Evolutionary conservation across 2,888 invertebrate genomes (phyloP).

Genomic region (Dryobotodes eremita): DNA sequence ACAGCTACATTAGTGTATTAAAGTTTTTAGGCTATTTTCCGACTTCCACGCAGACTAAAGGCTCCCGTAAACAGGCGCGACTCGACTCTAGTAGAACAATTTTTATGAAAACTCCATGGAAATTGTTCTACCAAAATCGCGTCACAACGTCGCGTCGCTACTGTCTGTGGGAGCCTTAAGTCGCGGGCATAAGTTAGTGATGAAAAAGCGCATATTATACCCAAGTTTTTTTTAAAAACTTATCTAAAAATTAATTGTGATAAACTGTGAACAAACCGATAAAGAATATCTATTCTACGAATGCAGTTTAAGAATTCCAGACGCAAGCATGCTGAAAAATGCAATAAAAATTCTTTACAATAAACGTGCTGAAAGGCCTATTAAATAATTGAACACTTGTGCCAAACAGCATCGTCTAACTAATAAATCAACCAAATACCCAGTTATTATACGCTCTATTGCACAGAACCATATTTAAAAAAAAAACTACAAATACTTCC

Average conservation of each 20-base stretch:
- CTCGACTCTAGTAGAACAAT: too few relatives aligned
- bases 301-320: too few relatives aligned
- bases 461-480: conserved; percentile 15
- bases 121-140: too few relatives aligned
- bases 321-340: neutral
- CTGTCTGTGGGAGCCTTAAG: neutral
- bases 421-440: conserved; percentile 18
- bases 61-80: too few relatives aligned
- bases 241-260: neutral
- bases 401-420: neutral
- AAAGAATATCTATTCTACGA: neutral
- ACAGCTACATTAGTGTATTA: neutral
- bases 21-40: neutral
- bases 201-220: too few relatives aligned
- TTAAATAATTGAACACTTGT: conserved; percentile 1
- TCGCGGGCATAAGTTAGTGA: neutral
- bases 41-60: neutral
- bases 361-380: neutral
- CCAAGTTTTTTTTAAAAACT: too few relatives aligned
- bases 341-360: neutral
- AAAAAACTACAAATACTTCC: neutral
- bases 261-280: neutral
- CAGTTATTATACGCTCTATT: conserved; percentile 4
- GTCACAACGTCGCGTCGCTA: too few relatives aligned
- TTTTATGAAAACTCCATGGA: too few relatives aligned